Base-by-base conservation (phyloP, 92 coral and sea anemone genomes). In the Parazoanthus darwini region DNA sequence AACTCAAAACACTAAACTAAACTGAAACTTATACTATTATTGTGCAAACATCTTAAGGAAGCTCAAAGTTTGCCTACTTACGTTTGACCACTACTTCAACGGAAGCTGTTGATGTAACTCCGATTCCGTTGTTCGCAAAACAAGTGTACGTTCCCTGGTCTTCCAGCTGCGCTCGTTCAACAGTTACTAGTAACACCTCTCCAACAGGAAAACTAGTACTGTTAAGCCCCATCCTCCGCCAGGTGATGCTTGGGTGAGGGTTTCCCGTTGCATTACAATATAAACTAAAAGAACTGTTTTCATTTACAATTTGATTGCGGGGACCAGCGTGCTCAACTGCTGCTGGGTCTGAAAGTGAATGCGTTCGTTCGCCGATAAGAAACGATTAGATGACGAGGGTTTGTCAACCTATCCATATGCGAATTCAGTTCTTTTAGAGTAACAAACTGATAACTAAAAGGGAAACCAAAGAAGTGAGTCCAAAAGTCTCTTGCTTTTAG, bases 231-330 rank as follows among this genome's bases (percentile, higher is more conserved):
- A 81, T 89, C 59, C 75, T 80, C 36, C 70, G 25, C 96, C 94
- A 93, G 26, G 82, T 85, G 81, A 91, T 89, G 37, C 78, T 81
- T 2, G 96, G 94, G 18, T 44, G 50, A 3, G 94, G 92, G 70
- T 89, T 91, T 85, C 96, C 94, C 36, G 93, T 91, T 11, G 93
- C 93, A 77, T 91, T 91, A 36, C 93, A 91, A 48, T 38, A 79
- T 33, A 91, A 14, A 26, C 79, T 74, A 50, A 91, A 79, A 26
- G 93, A 88, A 23, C 73, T 68, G 50, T 91, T 91, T 68, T 88
- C 93, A 26, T 88, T 91, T 14, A 91, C 87, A 39, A 75, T 50
- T 85, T 63, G 86, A 29, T 81, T 83, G 37, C 48, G 43, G 22
- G 91, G 90, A 68, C 10, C 5, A 8, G 77, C 25, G 71, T 71